phyloP scores from a whole-genome alignment of 2,113 vertebrate genomes.

The Dicentrarchus labrax region DNA sequence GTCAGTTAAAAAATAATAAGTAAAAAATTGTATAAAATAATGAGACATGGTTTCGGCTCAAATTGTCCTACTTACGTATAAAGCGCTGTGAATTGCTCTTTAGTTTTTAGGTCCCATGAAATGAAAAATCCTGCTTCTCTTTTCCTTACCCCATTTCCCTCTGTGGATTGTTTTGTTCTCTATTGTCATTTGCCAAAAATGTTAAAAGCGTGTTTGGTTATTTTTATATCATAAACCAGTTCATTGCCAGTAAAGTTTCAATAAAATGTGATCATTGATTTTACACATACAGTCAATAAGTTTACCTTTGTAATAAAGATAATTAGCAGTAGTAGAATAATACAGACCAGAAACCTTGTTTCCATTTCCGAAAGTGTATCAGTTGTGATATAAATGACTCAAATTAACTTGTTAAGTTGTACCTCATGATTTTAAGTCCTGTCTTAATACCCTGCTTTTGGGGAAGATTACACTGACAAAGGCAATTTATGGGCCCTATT shows the following conservation, averaged over 20 bases:
- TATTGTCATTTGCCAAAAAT: not conserved
- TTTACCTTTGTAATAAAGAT: not conserved
- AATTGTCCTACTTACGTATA: not conserved
- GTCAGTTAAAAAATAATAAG: not conserved
- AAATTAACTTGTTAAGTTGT: conserved; percentile 2
- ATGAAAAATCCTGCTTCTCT: not conserved
- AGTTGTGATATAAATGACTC: not conserved
- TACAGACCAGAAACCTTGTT: not conserved
- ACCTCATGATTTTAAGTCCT: not conserved
- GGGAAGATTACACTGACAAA: not conserved
- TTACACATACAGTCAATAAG: not conserved
- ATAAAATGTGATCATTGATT: not conserved
- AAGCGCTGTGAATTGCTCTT: not conserved
- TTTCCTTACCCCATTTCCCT: not conserved
- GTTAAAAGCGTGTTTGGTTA: too few relatives aligned
- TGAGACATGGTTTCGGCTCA: not conserved
- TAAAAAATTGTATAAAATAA: not conserved
- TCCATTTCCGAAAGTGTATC: not conserved
- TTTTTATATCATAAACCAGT: not conserved
- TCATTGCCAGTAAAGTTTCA: not conserved
- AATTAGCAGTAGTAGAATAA: not conserved
- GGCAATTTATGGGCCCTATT: not conserved
- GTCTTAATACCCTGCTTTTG: not conserved
- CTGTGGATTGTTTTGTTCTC: not conserved
- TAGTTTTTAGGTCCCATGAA: not conserved